These are phyloP conservation scores for Empis stercorea DNA, from an alignment of 2,888 invertebrate species.

Conservation along the genomic window DNA sequence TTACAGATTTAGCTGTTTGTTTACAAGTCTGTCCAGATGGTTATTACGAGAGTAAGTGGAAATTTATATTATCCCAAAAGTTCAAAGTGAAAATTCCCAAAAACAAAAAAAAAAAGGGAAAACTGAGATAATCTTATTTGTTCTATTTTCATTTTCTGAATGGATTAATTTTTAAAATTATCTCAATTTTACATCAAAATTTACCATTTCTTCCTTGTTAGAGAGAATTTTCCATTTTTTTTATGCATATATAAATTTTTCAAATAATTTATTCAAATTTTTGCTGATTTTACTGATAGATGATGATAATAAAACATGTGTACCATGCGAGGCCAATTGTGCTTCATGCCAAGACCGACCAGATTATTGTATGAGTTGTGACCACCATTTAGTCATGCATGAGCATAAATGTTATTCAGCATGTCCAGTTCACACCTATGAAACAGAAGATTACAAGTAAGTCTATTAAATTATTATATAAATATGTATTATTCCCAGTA, in stretches of 20 bases:
- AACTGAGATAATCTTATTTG: too few relatives aligned
- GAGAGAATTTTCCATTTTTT: background rate
- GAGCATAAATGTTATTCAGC: constrained; percentile 71
- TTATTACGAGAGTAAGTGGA: constrained; percentile 62
- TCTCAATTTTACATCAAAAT: background rate
- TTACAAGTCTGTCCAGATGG: constrained; percentile 81
- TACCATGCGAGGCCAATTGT: constrained; percentile 76
- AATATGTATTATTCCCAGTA: background rate
- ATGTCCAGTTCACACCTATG: constrained; percentile 69
- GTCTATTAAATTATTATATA: constrained; percentile 18
- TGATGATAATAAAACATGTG: constrained; percentile 59
- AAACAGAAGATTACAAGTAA: constrained; percentile 73
- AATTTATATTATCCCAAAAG: background rate
- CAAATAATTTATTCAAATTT: background rate
- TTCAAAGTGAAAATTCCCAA: background rate
- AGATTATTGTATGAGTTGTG: constrained; percentile 74
- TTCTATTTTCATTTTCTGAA: too few relatives aligned
- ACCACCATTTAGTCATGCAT: constrained; percentile 73
- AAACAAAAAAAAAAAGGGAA: too few relatives aligned
- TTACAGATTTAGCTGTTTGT: constrained; percentile 74
- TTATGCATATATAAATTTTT: background rate
- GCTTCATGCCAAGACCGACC: constrained; percentile 72
- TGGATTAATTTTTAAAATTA: too few relatives aligned
- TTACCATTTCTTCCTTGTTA: background rate
- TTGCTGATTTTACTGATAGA: constrained; percentile 37